Percentiles rank a stretch among this genome's conserved stretches.
phyloP scores from a whole-genome alignment of 1,140 invertebrate genomes.

The Drosophila arawakana region DNA sequence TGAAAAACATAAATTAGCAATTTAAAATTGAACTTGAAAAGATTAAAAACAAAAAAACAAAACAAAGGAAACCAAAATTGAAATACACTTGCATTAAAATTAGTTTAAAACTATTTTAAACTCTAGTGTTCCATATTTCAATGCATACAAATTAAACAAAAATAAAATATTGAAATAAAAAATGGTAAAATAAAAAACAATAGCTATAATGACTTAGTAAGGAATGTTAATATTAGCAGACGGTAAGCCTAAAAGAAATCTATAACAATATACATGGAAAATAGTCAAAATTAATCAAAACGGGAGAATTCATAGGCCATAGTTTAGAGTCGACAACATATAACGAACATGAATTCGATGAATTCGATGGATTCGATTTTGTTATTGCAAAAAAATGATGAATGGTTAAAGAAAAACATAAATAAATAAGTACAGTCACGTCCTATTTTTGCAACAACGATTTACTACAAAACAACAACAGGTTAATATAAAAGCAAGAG shows the following conservation, averaged over 20 bases:
- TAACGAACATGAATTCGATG: constrained; percentile 42
- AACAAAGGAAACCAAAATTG: constrained; percentile 31
- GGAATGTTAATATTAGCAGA: constrained; percentile 63
- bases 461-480: constrained; percentile 69
- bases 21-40: constrained; percentile 63
- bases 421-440: constrained; percentile 82
- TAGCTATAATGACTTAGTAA: constrained; percentile 50
- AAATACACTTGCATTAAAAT: constrained; percentile 74
- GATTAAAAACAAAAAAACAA: constrained; percentile 22
- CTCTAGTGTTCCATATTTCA: constrained; percentile 84
- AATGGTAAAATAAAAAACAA: constrained; percentile 32
- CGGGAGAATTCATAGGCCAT: constrained; percentile 63
- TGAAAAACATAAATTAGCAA: constrained; percentile 62
- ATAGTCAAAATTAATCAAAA: constrained; percentile 81
- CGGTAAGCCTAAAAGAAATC: constrained; percentile 50
- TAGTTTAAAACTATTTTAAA: constrained; percentile 82
- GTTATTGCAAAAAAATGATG: constrained; percentile 29
- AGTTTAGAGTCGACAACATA: constrained; percentile 57
- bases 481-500: constrained; percentile 17
- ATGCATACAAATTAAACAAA: constrained; percentile 62
- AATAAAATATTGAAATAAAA: constrained; percentile 33
- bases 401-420: constrained; percentile 26
- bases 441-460: constrained; percentile 85
- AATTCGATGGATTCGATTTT: constrained; percentile 43
- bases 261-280: constrained; percentile 63